A percentile compares a stretch with the other conserved stretches of the same genome.
Conservation (phyloP, 1,140 invertebrate genomes). For the Nilaparvata lugens region DNA sequence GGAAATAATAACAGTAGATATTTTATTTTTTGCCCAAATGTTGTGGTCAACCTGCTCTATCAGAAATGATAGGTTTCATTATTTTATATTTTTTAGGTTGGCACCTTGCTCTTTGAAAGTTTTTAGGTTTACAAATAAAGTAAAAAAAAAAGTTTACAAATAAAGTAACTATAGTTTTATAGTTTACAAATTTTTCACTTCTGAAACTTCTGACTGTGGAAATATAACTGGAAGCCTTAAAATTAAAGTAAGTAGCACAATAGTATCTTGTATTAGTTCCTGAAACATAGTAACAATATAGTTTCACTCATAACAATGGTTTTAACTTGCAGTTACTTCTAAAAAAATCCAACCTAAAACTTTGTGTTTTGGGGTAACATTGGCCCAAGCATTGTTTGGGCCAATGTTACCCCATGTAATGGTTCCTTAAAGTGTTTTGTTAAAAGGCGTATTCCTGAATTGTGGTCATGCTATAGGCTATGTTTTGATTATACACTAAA, state of each 20-base stretch:
- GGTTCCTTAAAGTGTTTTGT: not conserved
- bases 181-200: no score
- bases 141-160: no score
- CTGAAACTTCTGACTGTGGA: slow-evolving; percentile 4
- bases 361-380: slow-evolving; percentile 9
- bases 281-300: no score
- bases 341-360: slow-evolving; percentile 11
- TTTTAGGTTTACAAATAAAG: slow-evolving; percentile 8
- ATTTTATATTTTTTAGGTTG: slow-evolving; percentile 9
- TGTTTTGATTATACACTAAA: not conserved
- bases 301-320: not conserved
- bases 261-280: no score
- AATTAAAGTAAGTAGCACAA: slow-evolving; percentile 8
- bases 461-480: no score
- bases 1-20: slow-evolving; percentile 12
- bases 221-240: not conserved
- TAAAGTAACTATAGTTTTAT: no score
- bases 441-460: no score
- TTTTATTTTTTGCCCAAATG: not conserved
- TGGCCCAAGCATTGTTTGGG: not conserved
- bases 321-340: slow-evolving; percentile 7
- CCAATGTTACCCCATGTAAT: no score
- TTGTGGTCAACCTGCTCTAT: slow-evolving; percentile 1
- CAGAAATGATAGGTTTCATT: slow-evolving; percentile 7
- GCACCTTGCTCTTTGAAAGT: slow-evolving; percentile 9